phyloP scores from a whole-genome alignment of 2,888 invertebrate species.

The Leptopilina drosophilae region DNA sequence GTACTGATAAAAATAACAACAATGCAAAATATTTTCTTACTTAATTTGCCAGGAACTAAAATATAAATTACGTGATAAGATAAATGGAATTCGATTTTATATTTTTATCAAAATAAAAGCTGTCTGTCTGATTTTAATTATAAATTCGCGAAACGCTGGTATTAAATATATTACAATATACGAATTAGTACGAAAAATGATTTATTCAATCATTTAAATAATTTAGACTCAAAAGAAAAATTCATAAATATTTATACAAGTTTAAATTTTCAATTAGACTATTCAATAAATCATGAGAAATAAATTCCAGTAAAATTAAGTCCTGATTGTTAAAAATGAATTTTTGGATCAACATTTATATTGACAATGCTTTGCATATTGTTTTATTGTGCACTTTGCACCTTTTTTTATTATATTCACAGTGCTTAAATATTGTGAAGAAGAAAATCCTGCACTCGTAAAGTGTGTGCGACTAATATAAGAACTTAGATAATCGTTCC shows the following conservation, averaged over 20 bases:
- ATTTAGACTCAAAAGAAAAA: background rate
- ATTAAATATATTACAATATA: too few relatives aligned
- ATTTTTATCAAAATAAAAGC: too few relatives aligned
- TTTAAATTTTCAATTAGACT: background rate
- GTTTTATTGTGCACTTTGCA: too few relatives aligned
- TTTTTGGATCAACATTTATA: constrained; percentile 5
- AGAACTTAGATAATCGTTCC: constrained; percentile 3
- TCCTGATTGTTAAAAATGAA: background rate
- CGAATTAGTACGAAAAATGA: background rate
- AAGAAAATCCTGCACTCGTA: background rate
- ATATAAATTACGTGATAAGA: too few relatives aligned
- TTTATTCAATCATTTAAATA: background rate
- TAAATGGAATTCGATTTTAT: too few relatives aligned
- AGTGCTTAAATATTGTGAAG: background rate
- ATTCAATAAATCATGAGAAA: constrained; percentile 16
- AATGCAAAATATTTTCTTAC: too few relatives aligned
- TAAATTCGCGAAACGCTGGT: too few relatives aligned
- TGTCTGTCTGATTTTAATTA: too few relatives aligned
- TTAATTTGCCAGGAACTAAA: too few relatives aligned
- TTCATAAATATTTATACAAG: background rate
- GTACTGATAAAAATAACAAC: too few relatives aligned
- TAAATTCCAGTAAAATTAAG: background rate
- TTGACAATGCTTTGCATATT: background rate
- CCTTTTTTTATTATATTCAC: too few relatives aligned
- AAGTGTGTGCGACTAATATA: background rate